Percentiles rank a stretch among this genome's conserved stretches.
Evolutionary conservation across 2,113 vertebrate species (phyloP).

Genomic region (Tupaia chinensis): DNA sequence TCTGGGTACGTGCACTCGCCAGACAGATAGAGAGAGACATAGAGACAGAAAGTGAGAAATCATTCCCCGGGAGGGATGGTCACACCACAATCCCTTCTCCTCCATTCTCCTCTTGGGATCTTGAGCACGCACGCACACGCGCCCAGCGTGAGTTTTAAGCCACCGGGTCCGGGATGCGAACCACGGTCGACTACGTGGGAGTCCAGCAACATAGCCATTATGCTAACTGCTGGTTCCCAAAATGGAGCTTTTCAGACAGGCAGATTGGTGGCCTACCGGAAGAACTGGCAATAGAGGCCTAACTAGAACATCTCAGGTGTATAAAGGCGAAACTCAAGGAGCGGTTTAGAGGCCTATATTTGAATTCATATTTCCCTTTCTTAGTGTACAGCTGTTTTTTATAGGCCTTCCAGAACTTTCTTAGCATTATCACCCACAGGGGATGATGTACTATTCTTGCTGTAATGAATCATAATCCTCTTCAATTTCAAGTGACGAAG

Average conservation of each 20-base stretch:
- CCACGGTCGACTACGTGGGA: no score
- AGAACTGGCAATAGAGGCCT: background rate
- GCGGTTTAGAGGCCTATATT: background rate
- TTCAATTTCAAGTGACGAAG: background rate
- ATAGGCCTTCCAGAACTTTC: constrained; percentile 1
- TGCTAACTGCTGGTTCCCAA: no score
- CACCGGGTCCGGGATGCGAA: no score
- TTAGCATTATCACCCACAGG: background rate
- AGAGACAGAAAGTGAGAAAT: no score
- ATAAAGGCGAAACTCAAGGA: background rate
- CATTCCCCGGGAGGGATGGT: no score
- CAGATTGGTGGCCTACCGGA: background rate
- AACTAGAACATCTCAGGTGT: background rate
- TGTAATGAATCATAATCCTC: constrained; percentile 29
- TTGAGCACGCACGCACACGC: no score
- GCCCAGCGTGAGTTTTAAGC: no score
- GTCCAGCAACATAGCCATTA: no score
- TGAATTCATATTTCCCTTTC: background rate
- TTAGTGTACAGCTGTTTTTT: background rate
- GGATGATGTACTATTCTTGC: background rate
- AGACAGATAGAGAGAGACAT: no score
- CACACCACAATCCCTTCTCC: no score
- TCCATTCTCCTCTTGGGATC: no score
- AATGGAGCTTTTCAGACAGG: background rate
- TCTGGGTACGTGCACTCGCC: no score